phyloP scores from a whole-genome alignment of 2,797 vertebrate genomes.

The Limosa lapponica region DNA sequence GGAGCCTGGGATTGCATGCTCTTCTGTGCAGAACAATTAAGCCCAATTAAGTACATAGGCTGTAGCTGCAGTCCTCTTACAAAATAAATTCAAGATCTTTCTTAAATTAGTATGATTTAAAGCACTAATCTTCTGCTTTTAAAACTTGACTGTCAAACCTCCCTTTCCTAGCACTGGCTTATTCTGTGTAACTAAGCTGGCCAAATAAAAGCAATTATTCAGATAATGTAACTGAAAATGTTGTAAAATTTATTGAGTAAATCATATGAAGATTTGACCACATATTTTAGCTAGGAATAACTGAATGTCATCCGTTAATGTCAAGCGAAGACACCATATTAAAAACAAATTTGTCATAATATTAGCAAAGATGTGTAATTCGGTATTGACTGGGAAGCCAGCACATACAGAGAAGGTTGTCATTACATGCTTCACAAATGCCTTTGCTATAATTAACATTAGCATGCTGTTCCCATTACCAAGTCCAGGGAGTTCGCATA shows the following conservation, averaged over 20 bases:
- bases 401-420: neutral
- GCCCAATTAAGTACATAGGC: neutral
- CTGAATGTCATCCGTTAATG: neutral
- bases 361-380: neutral
- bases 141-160: neutral
- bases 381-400: neutral
- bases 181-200: neutral
- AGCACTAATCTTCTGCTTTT: neutral
- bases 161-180: neutral
- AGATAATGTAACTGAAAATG: neutral
- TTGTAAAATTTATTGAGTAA: neutral
- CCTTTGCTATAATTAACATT: conserved; percentile 5
- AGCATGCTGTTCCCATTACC: neutral
- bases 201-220: neutral
- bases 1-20: neutral
- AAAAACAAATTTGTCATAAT: conserved; percentile 2
- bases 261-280: neutral
- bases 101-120: neutral
- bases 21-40: neutral
- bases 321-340: neutral
- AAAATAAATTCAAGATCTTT: neutral
- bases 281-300: neutral
- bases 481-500: neutral
- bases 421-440: neutral
- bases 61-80: neutral